Evolutionary conservation across 2,113 vertebrate genomes (phyloP), one percentile per base, ranked within the genome.

Genomic region (Pseudolaguvia tuberculata): DNA sequence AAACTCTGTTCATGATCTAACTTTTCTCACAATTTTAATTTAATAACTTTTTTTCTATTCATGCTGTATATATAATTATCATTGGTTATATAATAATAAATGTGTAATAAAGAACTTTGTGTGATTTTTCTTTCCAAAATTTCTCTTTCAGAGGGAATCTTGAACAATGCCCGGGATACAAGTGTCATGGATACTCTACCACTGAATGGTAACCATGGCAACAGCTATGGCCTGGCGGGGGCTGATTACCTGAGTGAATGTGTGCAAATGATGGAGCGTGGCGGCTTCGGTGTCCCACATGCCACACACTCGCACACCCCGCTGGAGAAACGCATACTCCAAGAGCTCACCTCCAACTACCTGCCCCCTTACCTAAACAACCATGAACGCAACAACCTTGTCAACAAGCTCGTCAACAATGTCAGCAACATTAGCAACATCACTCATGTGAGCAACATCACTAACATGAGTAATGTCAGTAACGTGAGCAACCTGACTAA

Each of bases 151-250:
- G 97, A 99, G 96, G 96, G 95, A 93, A 94, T 98, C 91, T 94
- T 99, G 96, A 98, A 98, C 96, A 99, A 98, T 98, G 96, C 96
- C 94, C 95, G 96, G 95, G 97, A 99, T 96, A 95, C 96, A 97
- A 98, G 94, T 98, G 95, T 96, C 94, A 99, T 97, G 97, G 97
- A 98, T 99, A 99, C 97, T 98, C 97, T 99, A 99, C 97, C 96
- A 96, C 97, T 99, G 95, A 99, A 99, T 99, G 97, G 97, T 99
- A 98, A 96, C 95, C 96, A 98, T 81, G 94, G 94, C 91, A 98
- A 99, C 90, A 98, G 93, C 89, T 99, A 98, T 92, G 96, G 94
- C 90, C 92, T 98, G 73, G 94, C 95, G 89, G 91, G 94, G 67
- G 91, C 94, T 12, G 96, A 98, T 85, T 98, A 98, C 92, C 92